Conservation (phyloP, 1,140 invertebrate species). For the Chymomyza costata region DNA sequence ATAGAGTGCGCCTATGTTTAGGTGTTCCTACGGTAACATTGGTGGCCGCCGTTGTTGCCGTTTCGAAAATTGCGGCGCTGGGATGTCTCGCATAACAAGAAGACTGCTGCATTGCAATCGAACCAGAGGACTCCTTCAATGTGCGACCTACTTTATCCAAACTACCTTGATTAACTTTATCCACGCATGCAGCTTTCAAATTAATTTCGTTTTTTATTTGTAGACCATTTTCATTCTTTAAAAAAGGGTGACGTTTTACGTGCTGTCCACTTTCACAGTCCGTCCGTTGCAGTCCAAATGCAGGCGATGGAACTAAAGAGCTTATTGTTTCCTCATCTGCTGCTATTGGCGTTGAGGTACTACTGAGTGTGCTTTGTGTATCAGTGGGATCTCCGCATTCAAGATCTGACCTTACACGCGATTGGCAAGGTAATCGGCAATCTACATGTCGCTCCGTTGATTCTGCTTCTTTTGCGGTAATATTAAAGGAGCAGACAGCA, state of each 20-base stretch:
- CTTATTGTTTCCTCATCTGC: slow-evolving; percentile 56
- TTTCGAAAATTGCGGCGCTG: slow-evolving; percentile 53
- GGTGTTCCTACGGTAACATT: not conserved
- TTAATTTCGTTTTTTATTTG: not conserved
- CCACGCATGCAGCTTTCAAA: not conserved
- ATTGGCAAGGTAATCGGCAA: too few species aligned
- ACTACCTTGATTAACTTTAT: slow-evolving; percentile 19
- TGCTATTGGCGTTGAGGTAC: slow-evolving; percentile 66
- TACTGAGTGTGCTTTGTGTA: slow-evolving; percentile 55
- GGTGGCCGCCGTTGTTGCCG: slow-evolving; percentile 10
- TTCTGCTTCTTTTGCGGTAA: too few species aligned
- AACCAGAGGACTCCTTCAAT: too few species aligned
- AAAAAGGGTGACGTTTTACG: slow-evolving; percentile 26
- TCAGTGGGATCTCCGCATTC: slow-evolving; percentile 47
- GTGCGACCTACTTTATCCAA: too few species aligned
- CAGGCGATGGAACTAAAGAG: slow-evolving; percentile 46
- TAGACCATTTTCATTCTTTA: slow-evolving; percentile 2
- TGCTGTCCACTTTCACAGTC: slow-evolving; percentile 24
- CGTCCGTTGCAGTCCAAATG: slow-evolving; percentile 13
- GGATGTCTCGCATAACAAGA: slow-evolving; percentile 58
- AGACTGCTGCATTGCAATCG: slow-evolving; percentile 40
- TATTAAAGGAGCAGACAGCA: too few species aligned
- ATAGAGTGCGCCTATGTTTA: slow-evolving; percentile 52
- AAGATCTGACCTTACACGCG: too few species aligned
- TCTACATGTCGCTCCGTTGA: too few species aligned